Percentiles rank a stretch among this genome's conserved stretches.
These are phyloP conservation scores for Pinna nobilis DNA, from an alignment of 1,140 invertebrate species.

Conservation along the genomic window DNA sequence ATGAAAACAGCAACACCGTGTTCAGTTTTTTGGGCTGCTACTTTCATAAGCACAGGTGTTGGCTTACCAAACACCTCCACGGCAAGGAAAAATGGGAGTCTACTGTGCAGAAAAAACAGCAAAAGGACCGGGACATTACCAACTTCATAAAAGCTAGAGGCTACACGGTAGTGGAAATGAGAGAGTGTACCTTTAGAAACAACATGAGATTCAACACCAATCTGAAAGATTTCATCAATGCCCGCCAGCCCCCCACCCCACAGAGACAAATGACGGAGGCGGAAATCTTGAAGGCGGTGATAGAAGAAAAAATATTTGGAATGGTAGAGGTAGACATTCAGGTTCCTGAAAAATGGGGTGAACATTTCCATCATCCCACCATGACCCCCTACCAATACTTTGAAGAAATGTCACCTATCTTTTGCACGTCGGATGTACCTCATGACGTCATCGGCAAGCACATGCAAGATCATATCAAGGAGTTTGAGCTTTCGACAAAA, in stretches of 20 bases:
- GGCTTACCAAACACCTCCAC: slow-evolving; percentile 6
- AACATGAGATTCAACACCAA: background rate
- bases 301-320: slow-evolving; percentile 21
- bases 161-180: slow-evolving; percentile 19
- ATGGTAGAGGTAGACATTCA: slow-evolving; percentile 39
- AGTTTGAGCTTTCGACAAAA: slow-evolving; percentile 34
- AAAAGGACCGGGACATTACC: slow-evolving; percentile 9
- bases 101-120: background rate
- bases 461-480: slow-evolving; percentile 41
- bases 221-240: slow-evolving; percentile 19
- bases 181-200: slow-evolving; percentile 6
- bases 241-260: background rate
- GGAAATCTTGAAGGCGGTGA: slow-evolving; percentile 24
- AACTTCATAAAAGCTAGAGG: slow-evolving; percentile 1
- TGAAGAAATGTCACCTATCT: slow-evolving; percentile 36
- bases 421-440: slow-evolving; percentile 37
- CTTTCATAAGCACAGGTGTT: slow-evolving; percentile 21
- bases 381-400: slow-evolving; percentile 40
- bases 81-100: background rate
- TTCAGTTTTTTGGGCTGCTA: slow-evolving; percentile 26
- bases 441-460: slow-evolving; percentile 40
- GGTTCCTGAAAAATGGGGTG: slow-evolving; percentile 35
- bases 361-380: slow-evolving; percentile 14
- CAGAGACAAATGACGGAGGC: slow-evolving; percentile 3
- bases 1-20: slow-evolving; percentile 1